These are phyloP conservation scores for Anableps anableps DNA, from an alignment of 2,797 vertebrate species.

Conservation along the genomic window DNA sequence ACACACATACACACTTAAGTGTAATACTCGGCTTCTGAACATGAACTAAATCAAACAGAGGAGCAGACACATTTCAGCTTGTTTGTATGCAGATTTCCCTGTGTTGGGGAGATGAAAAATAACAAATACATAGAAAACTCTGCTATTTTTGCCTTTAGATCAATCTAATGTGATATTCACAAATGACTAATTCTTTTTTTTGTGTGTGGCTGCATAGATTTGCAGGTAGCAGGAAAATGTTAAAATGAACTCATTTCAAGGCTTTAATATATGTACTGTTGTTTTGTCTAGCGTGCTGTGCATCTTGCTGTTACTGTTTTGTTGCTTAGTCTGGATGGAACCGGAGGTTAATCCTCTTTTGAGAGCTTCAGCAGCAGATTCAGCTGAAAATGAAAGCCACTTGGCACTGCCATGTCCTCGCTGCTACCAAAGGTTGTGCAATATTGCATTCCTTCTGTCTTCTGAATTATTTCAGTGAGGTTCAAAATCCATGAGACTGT, in stretches of 20 bases:
- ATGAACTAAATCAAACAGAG: slow-evolving; percentile 54
- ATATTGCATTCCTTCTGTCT: slow-evolving; percentile 10
- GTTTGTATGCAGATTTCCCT: slow-evolving; percentile 70
- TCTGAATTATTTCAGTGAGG: neutral
- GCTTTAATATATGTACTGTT: slow-evolving; percentile 35
- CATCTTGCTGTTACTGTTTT: slow-evolving; percentile 20
- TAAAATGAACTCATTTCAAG: slow-evolving; percentile 36
- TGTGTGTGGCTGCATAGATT: slow-evolving; percentile 42
- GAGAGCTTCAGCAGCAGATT: slow-evolving; percentile 53
- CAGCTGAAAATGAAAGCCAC: slow-evolving; percentile 35
- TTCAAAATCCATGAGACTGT: neutral
- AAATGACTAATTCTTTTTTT: slow-evolving; percentile 34
- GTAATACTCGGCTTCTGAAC: slow-evolving; percentile 46
- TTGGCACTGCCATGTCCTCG: slow-evolving; percentile 29
- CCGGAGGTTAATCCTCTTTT: slow-evolving; percentile 50
- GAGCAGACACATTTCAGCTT: slow-evolving; percentile 59
- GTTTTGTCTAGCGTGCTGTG: slow-evolving; percentile 21
- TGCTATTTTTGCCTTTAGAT: slow-evolving; percentile 61
- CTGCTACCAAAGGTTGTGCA: slow-evolving; percentile 6
- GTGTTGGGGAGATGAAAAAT: slow-evolving; percentile 55
- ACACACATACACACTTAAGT: slow-evolving; percentile 42
- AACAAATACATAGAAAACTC: slow-evolving; percentile 45
- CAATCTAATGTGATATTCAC: slow-evolving; percentile 35
- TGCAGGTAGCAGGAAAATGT: slow-evolving; percentile 46
- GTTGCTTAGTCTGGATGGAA: slow-evolving; percentile 40